Percentiles rank a stretch among this genome's conserved stretches.
Evolutionary conservation across 2,888 invertebrate species (phyloP).

Genomic region (Poecilus cupreus): DNA sequence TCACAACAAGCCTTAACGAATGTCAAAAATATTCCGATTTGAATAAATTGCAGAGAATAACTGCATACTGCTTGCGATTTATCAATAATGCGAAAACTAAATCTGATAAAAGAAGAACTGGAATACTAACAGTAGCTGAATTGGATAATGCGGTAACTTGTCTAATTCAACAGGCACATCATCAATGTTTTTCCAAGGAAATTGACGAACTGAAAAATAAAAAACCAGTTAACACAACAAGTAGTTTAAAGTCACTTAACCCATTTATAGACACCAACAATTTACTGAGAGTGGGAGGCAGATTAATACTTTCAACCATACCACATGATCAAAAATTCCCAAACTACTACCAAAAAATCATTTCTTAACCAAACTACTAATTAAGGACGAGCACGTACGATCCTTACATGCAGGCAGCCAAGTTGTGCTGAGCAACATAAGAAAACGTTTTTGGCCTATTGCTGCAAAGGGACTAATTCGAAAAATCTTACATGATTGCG

Average conservation of each 20-base stretch:
- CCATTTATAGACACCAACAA: conserved; percentile 52
- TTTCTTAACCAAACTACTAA: conserved; percentile 26
- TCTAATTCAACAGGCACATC: neutral
- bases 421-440: conserved; percentile 49
- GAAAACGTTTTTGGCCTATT: conserved; percentile 56
- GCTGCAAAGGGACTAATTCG: neutral
- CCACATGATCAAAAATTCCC: conserved; percentile 59
- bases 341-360: conserved; percentile 52
- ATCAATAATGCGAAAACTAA: neutral
- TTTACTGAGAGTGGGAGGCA: conserved; percentile 58
- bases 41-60: neutral
- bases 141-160: neutral
- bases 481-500: conserved; percentile 59
- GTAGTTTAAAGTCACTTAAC: neutral
- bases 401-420: conserved; percentile 56
- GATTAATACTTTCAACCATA: conserved; percentile 49
- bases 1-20: neutral
- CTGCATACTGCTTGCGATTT: neutral
- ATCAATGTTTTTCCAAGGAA: neutral
- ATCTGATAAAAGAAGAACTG: neutral
- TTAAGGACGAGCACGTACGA: conserved; percentile 42
- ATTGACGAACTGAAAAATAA: neutral
- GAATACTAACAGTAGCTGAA: conserved; percentile 8
- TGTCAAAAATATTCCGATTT: neutral
- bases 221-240: neutral